phyloP scores from a whole-genome alignment of 2,888 invertebrate genomes.

The Hirtodrosophila confusa region DNA sequence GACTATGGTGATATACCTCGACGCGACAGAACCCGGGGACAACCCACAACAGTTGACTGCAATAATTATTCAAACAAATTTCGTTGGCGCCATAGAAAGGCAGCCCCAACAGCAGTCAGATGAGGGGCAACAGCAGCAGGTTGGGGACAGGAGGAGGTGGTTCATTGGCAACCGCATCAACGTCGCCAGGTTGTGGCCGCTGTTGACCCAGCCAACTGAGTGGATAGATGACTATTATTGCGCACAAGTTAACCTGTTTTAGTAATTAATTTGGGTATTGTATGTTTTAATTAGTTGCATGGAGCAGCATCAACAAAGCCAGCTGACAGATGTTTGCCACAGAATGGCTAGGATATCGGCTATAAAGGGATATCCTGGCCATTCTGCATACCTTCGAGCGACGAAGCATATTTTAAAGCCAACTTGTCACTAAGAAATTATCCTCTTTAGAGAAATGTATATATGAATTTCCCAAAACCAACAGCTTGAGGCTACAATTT shows the following conservation, averaged over 20 bases:
- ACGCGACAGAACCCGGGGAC: constrained; percentile 20
- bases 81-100: constrained; percentile 57
- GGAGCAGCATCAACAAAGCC: constrained; percentile 17
- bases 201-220: constrained; percentile 50
- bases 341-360: constrained; percentile 5
- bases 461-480: no score
- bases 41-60: constrained; percentile 63
- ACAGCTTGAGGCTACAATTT: no score
- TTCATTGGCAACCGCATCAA: constrained; percentile 45
- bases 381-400: neutral
- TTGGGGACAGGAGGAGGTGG: constrained; percentile 15
- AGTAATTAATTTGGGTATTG: constrained; percentile 84
- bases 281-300: constrained; percentile 83
- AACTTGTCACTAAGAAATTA: neutral
- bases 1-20: constrained; percentile 17
- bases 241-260: constrained; percentile 83
- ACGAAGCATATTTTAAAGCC: neutral
- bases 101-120: constrained; percentile 17
- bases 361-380: neutral
- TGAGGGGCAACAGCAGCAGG: neutral
- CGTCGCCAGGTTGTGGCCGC: constrained; percentile 46
- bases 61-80: constrained; percentile 75
- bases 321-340: constrained; percentile 33
- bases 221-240: constrained; percentile 73
- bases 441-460: no score